phyloP scores from a whole-genome alignment of 2,797 vertebrate genomes.

The Sebastes glaucus region DNA sequence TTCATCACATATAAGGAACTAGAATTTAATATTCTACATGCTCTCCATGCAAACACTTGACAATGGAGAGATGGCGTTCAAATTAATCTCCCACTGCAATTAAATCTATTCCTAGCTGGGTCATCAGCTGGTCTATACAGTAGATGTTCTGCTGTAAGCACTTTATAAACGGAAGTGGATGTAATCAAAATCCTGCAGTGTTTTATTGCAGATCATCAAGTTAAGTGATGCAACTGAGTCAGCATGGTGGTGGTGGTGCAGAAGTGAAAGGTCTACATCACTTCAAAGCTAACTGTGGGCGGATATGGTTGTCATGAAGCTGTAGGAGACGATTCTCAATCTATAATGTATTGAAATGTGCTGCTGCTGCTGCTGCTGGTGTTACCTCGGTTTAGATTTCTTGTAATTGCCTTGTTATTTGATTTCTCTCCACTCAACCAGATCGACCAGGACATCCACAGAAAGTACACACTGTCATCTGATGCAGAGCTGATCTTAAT shows the following conservation, averaged over 20 bases:
- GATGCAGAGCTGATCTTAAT: conserved; percentile 88
- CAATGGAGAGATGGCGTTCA: neutral
- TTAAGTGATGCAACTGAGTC: conserved; percentile 53
- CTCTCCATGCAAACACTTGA: neutral
- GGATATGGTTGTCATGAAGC: conserved; percentile 49
- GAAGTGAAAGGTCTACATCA: conserved; percentile 33
- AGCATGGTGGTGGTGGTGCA: neutral
- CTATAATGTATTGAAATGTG: conserved; percentile 60
- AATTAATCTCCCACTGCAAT: neutral
- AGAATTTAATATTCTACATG: neutral
- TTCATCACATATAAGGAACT: neutral
- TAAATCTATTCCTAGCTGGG: neutral
- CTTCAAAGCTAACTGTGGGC: conserved; percentile 47
- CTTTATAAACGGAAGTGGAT: conserved; percentile 3
- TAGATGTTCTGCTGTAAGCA: neutral
- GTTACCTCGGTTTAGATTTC: conserved; percentile 66
- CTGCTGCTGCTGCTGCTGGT: conserved; percentile 41
- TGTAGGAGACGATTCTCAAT: conserved; percentile 53
- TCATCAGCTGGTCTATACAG: neutral
- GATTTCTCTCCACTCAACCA: conserved; percentile 76
- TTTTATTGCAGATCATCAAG: conserved; percentile 44
- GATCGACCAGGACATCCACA: conserved; percentile 91
- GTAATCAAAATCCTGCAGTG: conserved; percentile 22
- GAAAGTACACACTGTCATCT: conserved; percentile 90
- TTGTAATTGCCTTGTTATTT: conserved; percentile 76